These are phyloP conservation scores for Karalla daura DNA, from an alignment of 2,797 vertebrate species.

Conservation along the genomic window DNA sequence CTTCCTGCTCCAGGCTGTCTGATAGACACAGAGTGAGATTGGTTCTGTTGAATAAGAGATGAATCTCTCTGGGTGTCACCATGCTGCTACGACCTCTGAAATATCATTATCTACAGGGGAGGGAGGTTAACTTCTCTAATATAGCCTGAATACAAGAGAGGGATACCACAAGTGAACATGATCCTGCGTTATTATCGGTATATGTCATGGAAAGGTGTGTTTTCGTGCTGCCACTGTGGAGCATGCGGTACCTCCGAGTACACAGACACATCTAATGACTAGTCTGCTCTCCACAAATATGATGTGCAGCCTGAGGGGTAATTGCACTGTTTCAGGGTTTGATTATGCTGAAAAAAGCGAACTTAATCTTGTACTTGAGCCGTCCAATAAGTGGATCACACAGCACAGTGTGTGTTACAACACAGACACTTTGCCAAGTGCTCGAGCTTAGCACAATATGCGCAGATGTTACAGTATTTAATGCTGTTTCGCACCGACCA, in stretches of 20 bases:
- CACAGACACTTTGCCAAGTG: conserved; percentile 21
- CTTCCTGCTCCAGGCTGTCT: conserved; percentile 65
- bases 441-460: conserved; percentile 24
- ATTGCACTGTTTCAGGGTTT: conserved; percentile 53
- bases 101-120: conserved; percentile 83
- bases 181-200: conserved; percentile 64
- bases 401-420: not conserved
- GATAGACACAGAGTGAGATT: conserved; percentile 81
- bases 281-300: conserved; percentile 53
- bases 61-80: conserved; percentile 77
- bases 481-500: conserved; percentile 17
- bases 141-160: conserved; percentile 72
- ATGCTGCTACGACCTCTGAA: conserved; percentile 73
- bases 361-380: conserved; percentile 48
- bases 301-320: conserved; percentile 36
- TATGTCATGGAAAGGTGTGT: conserved; percentile 45
- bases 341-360: conserved; percentile 35
- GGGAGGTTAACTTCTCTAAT: conserved; percentile 81
- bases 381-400: conserved; percentile 29
- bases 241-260: conserved; percentile 33
- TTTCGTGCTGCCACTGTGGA: not conserved
- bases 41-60: conserved; percentile 84
- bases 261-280: conserved; percentile 55
- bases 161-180: conserved; percentile 61
- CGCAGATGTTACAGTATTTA: conserved; percentile 37